phyloP scores from a whole-genome alignment of 2,113 vertebrate genomes.

The Mionectes macconnelli region DNA sequence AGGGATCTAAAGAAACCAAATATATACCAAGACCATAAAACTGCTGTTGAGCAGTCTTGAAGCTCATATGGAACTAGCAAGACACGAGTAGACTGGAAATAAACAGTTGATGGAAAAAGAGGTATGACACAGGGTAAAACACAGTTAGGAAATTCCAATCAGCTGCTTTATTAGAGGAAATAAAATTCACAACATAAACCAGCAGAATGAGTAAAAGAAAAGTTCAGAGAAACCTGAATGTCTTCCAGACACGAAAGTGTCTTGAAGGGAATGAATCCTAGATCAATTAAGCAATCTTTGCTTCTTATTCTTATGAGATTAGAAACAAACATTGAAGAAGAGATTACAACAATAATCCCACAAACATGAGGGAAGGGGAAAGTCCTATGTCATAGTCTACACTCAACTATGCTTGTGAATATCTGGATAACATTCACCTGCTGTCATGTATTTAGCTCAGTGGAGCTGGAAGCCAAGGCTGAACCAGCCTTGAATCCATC shows the following conservation, averaged over 20 bases:
- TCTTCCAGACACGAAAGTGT: background rate
- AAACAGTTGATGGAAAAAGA: background rate
- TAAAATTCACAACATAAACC: conserved; percentile 29
- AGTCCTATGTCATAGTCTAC: background rate
- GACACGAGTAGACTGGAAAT: background rate
- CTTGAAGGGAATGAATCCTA: background rate
- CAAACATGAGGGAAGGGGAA: background rate
- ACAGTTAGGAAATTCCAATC: background rate
- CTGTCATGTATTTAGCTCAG: background rate
- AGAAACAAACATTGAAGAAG: background rate
- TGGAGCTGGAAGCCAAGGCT: background rate
- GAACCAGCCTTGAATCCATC: background rate
- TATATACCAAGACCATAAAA: conserved; percentile 19
- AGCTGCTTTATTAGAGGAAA: conserved; percentile 46
- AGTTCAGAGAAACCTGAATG: background rate
- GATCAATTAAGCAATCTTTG: background rate
- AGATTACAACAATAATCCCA: background rate
- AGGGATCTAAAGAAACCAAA: conserved; percentile 24
- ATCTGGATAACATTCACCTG: background rate
- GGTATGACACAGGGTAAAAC: background rate
- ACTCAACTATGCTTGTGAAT: rapidly evolving
- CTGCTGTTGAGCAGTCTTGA: background rate
- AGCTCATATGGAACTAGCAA: background rate
- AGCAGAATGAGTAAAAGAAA: background rate
- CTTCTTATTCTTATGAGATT: background rate